phyloP scores from a whole-genome alignment of 92 coral and sea anemone species.

The Muricea muricata region DNA sequence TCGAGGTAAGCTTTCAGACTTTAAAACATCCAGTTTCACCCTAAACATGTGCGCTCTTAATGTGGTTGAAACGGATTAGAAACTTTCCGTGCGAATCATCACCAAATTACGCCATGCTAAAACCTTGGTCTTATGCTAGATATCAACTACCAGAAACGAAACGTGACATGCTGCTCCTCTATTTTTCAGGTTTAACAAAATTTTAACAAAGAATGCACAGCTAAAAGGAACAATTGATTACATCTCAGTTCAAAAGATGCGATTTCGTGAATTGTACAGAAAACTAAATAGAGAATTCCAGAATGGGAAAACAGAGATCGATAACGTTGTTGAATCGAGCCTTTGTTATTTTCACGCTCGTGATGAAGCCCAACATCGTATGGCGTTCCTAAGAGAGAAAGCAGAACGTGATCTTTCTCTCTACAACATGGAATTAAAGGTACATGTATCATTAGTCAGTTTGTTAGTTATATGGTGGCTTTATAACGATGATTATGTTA shows the following conservation, averaged over 20 bases:
- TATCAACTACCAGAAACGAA: too few species aligned
- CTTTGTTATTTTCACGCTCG: constrained; percentile 75
- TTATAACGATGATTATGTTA: too few species aligned
- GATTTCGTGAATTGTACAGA: constrained; percentile 73
- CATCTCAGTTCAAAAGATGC: constrained; percentile 77
- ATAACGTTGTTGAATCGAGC: constrained; percentile 78
- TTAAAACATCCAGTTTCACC: too few species aligned
- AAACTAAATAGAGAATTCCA: constrained; percentile 68
- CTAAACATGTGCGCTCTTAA: too few species aligned
- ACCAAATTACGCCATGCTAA: too few species aligned
- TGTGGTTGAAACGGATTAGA: too few species aligned
- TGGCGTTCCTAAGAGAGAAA: constrained; percentile 88
- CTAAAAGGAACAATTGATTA: constrained; percentile 76
- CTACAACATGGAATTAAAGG: constrained; percentile 78
- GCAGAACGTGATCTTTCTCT: constrained; percentile 88
- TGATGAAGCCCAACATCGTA: constrained; percentile 96
- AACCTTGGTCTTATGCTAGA: too few species aligned
- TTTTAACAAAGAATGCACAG: constrained; percentile 73
- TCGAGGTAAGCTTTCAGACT: too few species aligned
- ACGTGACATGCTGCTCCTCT: too few species aligned
- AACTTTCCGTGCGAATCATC: too few species aligned
- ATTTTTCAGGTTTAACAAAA: constrained; percentile 68
- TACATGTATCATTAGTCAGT: background rate
- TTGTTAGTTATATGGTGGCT: too few species aligned
- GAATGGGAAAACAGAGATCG: constrained; percentile 76